Conservation (phyloP, 2,888 invertebrate species). For the Andrena minutula region DNA sequence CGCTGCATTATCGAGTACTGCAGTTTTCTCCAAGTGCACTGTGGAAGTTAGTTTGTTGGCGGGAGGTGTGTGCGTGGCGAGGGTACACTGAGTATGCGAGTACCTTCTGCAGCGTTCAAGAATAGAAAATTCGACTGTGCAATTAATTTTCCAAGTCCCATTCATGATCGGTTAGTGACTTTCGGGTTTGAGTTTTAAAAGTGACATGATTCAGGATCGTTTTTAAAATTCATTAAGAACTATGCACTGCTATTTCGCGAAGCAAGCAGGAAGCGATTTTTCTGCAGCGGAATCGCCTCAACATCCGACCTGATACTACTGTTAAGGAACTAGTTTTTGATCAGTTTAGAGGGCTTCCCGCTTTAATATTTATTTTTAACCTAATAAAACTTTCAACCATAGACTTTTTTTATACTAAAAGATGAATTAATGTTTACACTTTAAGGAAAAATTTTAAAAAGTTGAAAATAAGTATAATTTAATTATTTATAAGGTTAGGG, state of each 20-base stretch:
- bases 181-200: background rate
- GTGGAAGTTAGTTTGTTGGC: background rate
- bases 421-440: too few relatives aligned
- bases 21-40: background rate
- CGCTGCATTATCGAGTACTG: background rate
- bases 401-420: too few relatives aligned
- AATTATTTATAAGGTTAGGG: too few relatives aligned
- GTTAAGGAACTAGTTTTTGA: too few relatives aligned
- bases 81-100: too few relatives aligned
- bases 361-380: too few relatives aligned
- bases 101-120: too few relatives aligned
- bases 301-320: background rate
- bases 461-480: too few relatives aligned
- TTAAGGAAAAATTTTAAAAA: too few relatives aligned
- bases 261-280: constrained; percentile 19
- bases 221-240: background rate
- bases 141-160: background rate
- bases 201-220: background rate
- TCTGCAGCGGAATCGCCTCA: background rate
- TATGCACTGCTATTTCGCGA: background rate
- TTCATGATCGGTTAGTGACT: background rate
- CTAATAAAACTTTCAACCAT: too few relatives aligned
- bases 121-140: background rate
- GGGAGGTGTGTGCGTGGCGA: too few relatives aligned
- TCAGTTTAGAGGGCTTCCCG: too few relatives aligned